Evolutionary conservation across 2,797 vertebrate genomes (phyloP).

Genomic region (Semaprochilodus insignis): DNA sequence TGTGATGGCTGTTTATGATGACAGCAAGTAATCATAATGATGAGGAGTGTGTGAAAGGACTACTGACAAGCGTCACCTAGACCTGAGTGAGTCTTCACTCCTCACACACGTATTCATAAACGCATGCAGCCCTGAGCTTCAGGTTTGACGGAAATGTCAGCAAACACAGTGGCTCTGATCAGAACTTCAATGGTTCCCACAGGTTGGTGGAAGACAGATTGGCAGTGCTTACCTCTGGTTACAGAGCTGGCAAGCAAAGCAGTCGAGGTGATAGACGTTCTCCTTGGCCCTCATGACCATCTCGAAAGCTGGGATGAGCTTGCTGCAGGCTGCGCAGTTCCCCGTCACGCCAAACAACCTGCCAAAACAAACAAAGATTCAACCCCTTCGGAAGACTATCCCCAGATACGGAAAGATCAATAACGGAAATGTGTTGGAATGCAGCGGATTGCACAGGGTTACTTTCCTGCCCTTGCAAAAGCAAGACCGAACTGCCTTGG

Average conservation of each 20-base stretch:
- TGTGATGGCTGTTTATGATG: neutral
- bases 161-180: constrained; percentile 37
- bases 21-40: neutral
- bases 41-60: constrained; percentile 4
- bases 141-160: constrained; percentile 24
- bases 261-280: constrained; percentile 99
- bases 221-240: constrained; percentile 91
- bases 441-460: neutral
- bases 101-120: neutral
- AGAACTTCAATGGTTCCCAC: neutral
- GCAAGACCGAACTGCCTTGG: neutral
- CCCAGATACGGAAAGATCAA: neutral
- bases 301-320: constrained; percentile 98
- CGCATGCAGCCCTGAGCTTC: neutral
- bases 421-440: neutral
- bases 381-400: constrained; percentile 16
- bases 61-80: neutral
- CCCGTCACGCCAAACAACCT: constrained; percentile 98
- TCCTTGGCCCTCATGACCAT: constrained; percentile 99
- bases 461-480: constrained; percentile 4
- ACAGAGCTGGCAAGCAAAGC: constrained; percentile 98
- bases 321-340: constrained; percentile 98
- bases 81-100: constrained; percentile 20
- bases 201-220: constrained; percentile 2
- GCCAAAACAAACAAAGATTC: constrained; percentile 42